phyloP scores from a whole-genome alignment of 1,140 invertebrate species.

The Lepidurus couesii region DNA sequence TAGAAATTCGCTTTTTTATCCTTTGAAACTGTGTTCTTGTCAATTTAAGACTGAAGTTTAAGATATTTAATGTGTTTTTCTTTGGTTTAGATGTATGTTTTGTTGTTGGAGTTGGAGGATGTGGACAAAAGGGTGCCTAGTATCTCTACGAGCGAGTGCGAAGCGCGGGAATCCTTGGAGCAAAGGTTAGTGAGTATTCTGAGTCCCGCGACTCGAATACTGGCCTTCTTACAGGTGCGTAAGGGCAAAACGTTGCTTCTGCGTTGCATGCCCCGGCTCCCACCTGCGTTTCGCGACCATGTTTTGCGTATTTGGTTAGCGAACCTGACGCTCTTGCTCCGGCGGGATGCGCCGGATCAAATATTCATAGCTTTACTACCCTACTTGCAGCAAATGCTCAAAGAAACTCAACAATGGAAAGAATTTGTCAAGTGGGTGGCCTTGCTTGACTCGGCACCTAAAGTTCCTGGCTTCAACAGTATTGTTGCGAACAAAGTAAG shows the following conservation, averaged over 20 bases:
- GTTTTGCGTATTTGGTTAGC: neutral
- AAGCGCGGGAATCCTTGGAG: constrained; percentile 1
- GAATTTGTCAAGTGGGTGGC: neutral
- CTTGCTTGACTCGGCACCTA: neutral
- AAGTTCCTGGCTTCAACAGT: neutral
- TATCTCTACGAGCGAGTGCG: neutral
- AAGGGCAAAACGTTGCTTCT: neutral
- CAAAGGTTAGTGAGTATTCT: neutral
- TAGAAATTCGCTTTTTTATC: constrained; percentile 25
- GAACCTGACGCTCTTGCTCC: neutral
- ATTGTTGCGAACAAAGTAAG: neutral
- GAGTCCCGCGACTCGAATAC: neutral
- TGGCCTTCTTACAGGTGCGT: neutral
- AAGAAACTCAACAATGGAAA: neutral
- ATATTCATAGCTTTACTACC: constrained; percentile 12
- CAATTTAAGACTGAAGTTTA: too few relatives aligned
- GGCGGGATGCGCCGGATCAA: neutral
- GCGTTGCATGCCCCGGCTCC: neutral
- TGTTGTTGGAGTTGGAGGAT: constrained; percentile 65
- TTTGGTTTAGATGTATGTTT: constrained; percentile 52
- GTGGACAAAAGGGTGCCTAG: constrained; percentile 50
- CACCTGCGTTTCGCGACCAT: neutral
- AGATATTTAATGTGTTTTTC: constrained; percentile 33
- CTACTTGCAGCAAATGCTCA: neutral
- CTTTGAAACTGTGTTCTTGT: neutral